phyloP scores from a whole-genome alignment of 2,113 vertebrate species.

The Tympanuchus pallidicinctus region DNA sequence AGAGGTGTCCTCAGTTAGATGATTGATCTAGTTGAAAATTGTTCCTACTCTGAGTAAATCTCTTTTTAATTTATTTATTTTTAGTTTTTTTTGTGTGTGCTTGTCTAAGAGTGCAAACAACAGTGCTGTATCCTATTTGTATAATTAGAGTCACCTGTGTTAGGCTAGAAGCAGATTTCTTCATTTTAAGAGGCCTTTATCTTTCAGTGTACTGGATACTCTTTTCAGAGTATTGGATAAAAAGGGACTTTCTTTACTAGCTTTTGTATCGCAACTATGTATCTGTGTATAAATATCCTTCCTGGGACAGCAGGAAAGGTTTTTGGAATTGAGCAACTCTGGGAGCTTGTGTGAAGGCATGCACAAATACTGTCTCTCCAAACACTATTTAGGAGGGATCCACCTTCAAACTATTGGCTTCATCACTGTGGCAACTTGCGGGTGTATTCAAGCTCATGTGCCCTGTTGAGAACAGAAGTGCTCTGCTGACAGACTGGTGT shows the following conservation, averaged over 20 bases:
- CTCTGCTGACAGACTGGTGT: neutral
- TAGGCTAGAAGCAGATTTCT: neutral
- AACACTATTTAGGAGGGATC: neutral
- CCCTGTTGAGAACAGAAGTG: neutral
- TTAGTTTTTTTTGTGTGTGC: neutral
- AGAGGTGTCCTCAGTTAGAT: neutral
- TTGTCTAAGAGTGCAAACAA: neutral
- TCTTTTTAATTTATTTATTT: neutral
- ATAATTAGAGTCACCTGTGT: neutral
- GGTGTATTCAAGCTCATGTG: neutral
- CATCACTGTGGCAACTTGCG: neutral
- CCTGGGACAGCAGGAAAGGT: neutral
- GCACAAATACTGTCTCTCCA: neutral
- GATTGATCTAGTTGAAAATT: neutral
- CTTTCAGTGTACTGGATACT: neutral
- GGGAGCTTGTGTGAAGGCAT: neutral
- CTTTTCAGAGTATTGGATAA: neutral
- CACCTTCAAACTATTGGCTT: neutral
- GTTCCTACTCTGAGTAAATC: neutral
- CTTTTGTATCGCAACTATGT: too few species aligned
- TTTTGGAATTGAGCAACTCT: neutral
- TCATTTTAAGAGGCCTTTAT: neutral
- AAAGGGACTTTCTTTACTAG: neutral
- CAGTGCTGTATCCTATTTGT: neutral
- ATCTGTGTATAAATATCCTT: neutral